Evolutionary conservation across 2,113 vertebrate species (phyloP).

Genomic region (Desmodus rotundus): DNA sequence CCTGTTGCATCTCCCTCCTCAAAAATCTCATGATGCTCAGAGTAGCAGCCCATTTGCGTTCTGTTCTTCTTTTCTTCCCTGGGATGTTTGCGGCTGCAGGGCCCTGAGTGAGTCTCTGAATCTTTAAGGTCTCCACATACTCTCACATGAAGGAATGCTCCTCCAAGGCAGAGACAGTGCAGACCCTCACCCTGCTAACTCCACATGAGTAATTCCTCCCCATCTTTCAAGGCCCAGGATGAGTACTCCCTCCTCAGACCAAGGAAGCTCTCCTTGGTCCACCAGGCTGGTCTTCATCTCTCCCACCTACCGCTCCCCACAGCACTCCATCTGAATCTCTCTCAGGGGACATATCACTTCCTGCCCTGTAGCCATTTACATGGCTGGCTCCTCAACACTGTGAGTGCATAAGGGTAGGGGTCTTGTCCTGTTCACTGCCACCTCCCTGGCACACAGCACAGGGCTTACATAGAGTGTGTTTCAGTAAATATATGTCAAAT

Average conservation of each 20-base stretch:
- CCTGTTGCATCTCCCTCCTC: neutral
- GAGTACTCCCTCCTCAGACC: neutral
- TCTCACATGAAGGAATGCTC: neutral
- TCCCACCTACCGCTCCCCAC: neutral
- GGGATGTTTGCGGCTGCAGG: too few species aligned
- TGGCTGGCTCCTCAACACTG: neutral
- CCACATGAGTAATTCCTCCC: neutral
- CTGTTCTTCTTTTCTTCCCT: neutral
- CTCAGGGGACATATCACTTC: neutral
- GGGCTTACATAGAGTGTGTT: neutral
- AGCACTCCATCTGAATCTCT: neutral
- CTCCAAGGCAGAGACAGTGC: neutral
- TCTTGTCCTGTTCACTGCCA: neutral
- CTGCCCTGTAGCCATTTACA: too few species aligned
- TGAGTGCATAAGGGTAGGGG: neutral
- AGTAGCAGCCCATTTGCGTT: neutral
- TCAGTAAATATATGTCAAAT: neutral
- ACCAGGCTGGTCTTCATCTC: neutral
- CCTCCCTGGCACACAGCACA: neutral
- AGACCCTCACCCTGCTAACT: neutral
- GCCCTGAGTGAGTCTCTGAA: neutral
- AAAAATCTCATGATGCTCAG: neutral
- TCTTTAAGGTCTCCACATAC: neutral
- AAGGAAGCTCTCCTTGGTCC: neutral
- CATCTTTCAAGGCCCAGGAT: neutral